These are phyloP conservation scores for Aspidiotus destructor DNA, from an alignment of 2,888 invertebrate genomes.

Conservation along the genomic window DNA sequence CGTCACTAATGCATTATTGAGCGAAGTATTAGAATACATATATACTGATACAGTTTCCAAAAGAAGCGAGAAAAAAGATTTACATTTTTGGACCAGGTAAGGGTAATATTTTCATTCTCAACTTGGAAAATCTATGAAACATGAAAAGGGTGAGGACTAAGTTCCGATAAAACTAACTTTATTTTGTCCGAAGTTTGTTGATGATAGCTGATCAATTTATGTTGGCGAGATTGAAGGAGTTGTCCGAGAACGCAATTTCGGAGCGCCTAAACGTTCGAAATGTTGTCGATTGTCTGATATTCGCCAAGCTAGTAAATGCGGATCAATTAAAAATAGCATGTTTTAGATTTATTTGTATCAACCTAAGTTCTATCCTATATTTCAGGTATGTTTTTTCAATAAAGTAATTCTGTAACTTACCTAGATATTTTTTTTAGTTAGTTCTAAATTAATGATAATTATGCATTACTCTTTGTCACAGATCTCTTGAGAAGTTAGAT, in stretches of 20 bases:
- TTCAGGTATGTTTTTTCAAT: constrained; percentile 43
- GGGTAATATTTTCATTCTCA: background rate
- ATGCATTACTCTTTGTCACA: background rate
- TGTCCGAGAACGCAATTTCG: constrained; percentile 58
- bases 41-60: constrained; percentile 20
- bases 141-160: background rate
- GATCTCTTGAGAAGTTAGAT: constrained; percentile 6
- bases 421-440: background rate
- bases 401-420: background rate
- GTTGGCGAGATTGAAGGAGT: constrained; percentile 57
- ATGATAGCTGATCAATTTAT: constrained; percentile 73
- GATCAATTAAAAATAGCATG: constrained; percentile 58
- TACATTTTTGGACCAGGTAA: constrained; percentile 26
- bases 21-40: constrained; percentile 16
- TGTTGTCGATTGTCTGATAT: constrained; percentile 63
- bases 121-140: background rate
- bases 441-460: constrained; percentile 1
- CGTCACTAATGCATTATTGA: background rate
- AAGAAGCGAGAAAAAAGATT: constrained; percentile 5
- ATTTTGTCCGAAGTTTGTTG: constrained; percentile 42
- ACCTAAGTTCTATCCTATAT: constrained; percentile 62
- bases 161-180: constrained; percentile 21
- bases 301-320: constrained; percentile 68
- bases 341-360: constrained; percentile 67
- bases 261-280: constrained; percentile 62